Evolutionary conservation across 2,797 vertebrate genomes (phyloP).

Genomic region (Xyrichtys novacula): DNA sequence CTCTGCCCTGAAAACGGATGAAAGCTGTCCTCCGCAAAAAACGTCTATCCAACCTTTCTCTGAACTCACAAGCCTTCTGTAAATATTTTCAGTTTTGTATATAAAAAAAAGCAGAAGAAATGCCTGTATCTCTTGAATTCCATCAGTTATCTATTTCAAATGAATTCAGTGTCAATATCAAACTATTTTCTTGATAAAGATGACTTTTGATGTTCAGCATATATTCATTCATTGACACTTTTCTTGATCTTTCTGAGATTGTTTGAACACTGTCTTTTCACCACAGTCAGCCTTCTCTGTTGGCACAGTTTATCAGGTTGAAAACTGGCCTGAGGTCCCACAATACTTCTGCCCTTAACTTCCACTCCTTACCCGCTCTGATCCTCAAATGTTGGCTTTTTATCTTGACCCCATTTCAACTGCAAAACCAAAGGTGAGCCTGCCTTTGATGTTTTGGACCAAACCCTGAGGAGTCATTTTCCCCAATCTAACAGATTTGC

Average conservation of each 20-base stretch:
- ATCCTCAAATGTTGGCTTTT: background rate
- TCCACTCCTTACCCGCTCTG: background rate
- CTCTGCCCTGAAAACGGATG: slow-evolving; percentile 32
- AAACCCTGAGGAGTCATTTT: background rate
- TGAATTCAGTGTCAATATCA: too few species aligned
- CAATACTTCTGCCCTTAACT: background rate
- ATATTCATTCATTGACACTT: too few species aligned
- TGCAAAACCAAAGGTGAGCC: background rate
- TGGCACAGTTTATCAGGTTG: background rate
- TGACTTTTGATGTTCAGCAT: too few species aligned
- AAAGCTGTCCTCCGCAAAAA: slow-evolving; percentile 36
- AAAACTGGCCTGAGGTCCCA: background rate
- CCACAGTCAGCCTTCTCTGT: background rate
- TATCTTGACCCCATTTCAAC: background rate
- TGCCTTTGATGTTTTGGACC: background rate
- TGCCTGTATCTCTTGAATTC: background rate
- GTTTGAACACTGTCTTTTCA: too few species aligned
- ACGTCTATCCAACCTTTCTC: slow-evolving; percentile 13
- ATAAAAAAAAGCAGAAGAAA: background rate
- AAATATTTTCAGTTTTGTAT: slow-evolving; percentile 1
- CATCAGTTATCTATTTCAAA: too few species aligned
- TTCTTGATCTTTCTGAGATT: too few species aligned
- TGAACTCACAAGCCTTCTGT: slow-evolving; percentile 10
- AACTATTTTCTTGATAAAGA: too few species aligned
- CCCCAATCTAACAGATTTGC: background rate